Evolutionary conservation across 1,140 invertebrate species (phyloP).

Genomic region (Meteorus sp.): DNA sequence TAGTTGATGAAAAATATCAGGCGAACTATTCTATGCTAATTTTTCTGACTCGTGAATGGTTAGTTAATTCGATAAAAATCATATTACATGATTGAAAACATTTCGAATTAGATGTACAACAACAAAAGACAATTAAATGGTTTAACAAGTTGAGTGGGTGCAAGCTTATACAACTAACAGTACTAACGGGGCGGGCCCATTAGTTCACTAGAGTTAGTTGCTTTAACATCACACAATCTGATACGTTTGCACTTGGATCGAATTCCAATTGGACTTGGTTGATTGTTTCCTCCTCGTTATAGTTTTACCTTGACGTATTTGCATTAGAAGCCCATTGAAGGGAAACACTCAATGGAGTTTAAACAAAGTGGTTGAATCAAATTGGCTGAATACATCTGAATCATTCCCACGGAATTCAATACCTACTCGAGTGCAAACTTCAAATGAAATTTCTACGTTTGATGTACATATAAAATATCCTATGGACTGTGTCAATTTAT

Average conservation of each 20-base stretch:
- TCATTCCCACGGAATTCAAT: too few relatives aligned
- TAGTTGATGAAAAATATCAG: too few relatives aligned
- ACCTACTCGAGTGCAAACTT: too few relatives aligned
- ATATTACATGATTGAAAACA: background rate
- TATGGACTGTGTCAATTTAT: background rate
- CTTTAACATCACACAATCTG: background rate
- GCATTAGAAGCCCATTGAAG: background rate
- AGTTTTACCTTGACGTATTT: background rate
- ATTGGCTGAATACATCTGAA: too few relatives aligned
- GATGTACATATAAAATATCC: background rate
- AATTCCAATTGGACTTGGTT: background rate
- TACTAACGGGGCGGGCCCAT: constrained; percentile 10
- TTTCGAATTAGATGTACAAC: background rate
- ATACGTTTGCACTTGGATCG: constrained; percentile 1
- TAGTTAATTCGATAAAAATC: background rate
- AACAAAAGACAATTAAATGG: constrained; percentile 16
- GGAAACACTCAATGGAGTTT: background rate
- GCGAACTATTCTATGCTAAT: too few relatives aligned
- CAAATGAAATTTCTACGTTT: background rate
- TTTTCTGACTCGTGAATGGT: too few relatives aligned
- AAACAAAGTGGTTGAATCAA: background rate
- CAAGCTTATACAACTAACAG: constrained; percentile 8
- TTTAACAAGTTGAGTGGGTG: constrained; percentile 2
- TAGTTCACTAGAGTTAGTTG: constrained; percentile 12
- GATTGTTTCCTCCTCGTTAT: background rate